Evolutionary conservation across 35 echinoderm and acorn worm genomes (phyloP).

Genomic region (Apostichopus parvimensis): DNA sequence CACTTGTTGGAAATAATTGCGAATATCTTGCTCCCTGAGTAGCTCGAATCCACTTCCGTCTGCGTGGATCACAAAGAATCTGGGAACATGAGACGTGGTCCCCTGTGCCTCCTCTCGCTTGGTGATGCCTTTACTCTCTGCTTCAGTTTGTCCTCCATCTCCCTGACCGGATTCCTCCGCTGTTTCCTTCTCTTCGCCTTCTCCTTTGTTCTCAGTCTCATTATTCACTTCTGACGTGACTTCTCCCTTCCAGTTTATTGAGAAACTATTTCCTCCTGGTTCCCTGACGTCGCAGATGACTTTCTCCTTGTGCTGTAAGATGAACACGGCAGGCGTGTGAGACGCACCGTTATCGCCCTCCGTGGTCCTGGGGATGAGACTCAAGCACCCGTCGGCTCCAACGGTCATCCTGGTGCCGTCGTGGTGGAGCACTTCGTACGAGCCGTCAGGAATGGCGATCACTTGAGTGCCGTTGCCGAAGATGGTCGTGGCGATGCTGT

Average conservation of each 20-base stretch:
- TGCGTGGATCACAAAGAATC: conserved; percentile 88
- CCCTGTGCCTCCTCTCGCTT: background rate
- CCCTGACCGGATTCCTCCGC: conserved; percentile 28
- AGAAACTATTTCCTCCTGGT: conserved; percentile 63
- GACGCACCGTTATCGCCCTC: conserved; percentile 47
- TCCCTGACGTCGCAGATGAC: conserved; percentile 67
- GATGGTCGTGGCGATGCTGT: conserved; percentile 90
- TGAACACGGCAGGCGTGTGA: conserved; percentile 51
- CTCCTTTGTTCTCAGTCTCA: background rate
- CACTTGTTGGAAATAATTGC: conserved; percentile 62
- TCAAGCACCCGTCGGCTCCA: conserved; percentile 61
- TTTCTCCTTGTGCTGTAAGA: conserved; percentile 70
- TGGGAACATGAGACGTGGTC: conserved; percentile 47
- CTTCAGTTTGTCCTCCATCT: conserved; percentile 51
- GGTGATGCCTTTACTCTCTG: background rate
- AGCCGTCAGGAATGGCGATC: conserved; percentile 91
- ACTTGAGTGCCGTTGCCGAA: conserved; percentile 92
- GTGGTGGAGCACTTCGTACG: conserved; percentile 91
- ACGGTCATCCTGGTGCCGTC: conserved; percentile 79
- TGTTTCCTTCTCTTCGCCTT: conserved; percentile 18
- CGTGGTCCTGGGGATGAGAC: conserved; percentile 59
- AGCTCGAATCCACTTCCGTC: conserved; percentile 95
- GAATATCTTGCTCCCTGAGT: conserved; percentile 68
- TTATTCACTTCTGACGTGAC: conserved; percentile 3
- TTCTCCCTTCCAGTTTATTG: conserved; percentile 81